Evolutionary conservation across 1,140 invertebrate genomes (phyloP), one percentile per base, ranked within the genome.

Genomic region (Hyposmocoma kahamanoa): DNA sequence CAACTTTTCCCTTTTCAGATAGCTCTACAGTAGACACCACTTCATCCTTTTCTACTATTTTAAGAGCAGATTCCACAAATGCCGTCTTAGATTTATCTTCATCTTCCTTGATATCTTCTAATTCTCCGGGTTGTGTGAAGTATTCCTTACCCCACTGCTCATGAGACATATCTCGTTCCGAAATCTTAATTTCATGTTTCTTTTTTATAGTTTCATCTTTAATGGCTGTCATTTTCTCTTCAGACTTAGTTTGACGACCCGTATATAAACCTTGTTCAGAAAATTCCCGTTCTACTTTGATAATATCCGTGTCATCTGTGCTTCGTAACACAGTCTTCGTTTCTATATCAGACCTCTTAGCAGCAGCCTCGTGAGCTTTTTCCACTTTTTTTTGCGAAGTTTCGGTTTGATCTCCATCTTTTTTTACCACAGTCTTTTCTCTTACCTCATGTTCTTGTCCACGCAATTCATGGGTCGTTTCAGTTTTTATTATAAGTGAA

Each of bases 121-220:
- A 53, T 60, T 87, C 86, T 48, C 73, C 74, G 39, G 76, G 74
- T 66, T 87, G 74, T 26, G 81, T 79, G 53, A 87, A 87, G 60
- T 87, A 87, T 72, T 87, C 86, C 55, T 87, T 87, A 11, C 86
- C 86, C 86, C 86, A 87, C 56, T 87, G 84, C 45, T 87, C 86
- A 60, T 87, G 84, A 8, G 80, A 87, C 41, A 87, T 50, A 56
- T 87, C 86, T 58, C 86, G 65, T 72, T 87, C 86, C 0, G 86
- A 87, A 41, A 86, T 86, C 67, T 86, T 87, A 2, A 87, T 66
- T 67, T 87, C 86, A 44, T 81, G 67, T 62, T 83, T 86, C 56
- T 84, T 87, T 46, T 81, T 84, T 13, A 85, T 56, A 9, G 72
- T 84, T 51, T 87, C 86, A 56, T 87, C 86, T 70, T 82, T 86